phyloP scores from a whole-genome alignment of 2,888 invertebrate genomes.

The Therioaphis trifolii region DNA sequence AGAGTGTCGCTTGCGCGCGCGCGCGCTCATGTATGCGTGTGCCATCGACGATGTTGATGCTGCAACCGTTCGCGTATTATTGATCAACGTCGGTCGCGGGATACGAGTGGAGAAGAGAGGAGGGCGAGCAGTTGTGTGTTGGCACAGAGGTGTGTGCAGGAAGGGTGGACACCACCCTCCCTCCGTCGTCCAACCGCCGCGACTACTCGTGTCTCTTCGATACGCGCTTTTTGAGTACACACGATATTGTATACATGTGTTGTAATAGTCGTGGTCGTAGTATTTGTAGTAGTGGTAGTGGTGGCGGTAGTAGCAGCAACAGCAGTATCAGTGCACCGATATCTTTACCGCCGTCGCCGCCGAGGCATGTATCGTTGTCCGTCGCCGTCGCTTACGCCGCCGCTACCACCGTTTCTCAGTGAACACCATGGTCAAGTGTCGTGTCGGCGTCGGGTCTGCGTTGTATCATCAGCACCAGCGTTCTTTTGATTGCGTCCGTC shows the following conservation, averaged over 20 bases:
- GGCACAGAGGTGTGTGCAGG: constrained; percentile 5
- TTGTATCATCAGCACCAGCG: constrained; percentile 17
- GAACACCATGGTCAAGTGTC: constrained; percentile 57
- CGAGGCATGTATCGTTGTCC: too few species aligned
- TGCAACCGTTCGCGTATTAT: constrained; percentile 29
- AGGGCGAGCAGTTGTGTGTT: background rate
- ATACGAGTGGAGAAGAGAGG: background rate
- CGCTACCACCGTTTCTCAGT: constrained; percentile 35
- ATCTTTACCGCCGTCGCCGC: too few species aligned
- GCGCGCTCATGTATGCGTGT: too few species aligned
- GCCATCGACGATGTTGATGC: background rate
- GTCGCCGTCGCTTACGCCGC: background rate
- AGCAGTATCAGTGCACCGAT: background rate
- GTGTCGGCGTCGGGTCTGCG: constrained; percentile 25
- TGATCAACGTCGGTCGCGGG: constrained; percentile 33
- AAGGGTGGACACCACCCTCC: constrained; percentile 47
- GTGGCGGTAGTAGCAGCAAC: background rate
- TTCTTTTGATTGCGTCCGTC: constrained; percentile 41
- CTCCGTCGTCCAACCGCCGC: background rate
- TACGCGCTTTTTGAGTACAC: constrained; percentile 15
- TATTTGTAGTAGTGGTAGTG: background rate
- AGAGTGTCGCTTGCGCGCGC: background rate
- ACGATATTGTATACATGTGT: background rate
- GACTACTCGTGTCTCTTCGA: background rate
- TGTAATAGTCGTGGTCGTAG: background rate